Evolutionary conservation across 2,888 invertebrate species (phyloP).

Genomic region (Microdon myrmicae): DNA sequence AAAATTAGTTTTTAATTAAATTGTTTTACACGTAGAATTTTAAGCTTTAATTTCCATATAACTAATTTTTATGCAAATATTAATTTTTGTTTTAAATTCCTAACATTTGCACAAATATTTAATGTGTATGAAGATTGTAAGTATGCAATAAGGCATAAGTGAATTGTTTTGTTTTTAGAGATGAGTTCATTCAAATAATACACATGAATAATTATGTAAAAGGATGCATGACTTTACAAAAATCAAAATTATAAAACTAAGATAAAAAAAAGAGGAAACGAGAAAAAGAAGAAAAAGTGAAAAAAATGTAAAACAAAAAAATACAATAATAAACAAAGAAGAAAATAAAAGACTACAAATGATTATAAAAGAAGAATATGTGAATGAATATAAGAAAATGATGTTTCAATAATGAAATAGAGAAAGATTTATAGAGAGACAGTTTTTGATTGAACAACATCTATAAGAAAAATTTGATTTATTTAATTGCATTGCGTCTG

Average conservation of each 20-base stretch:
- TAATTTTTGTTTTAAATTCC: conserved; percentile 2
- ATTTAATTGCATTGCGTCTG: conserved; percentile 48
- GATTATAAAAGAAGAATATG: conserved; percentile 16
- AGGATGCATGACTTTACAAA: conserved; percentile 41
- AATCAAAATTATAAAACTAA: conserved; percentile 13
- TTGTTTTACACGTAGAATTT: conserved; percentile 22
- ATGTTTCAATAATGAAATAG: conserved; percentile 26
- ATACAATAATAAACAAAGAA: conserved; percentile 9
- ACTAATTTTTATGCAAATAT: conserved; percentile 20
- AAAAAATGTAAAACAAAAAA: conserved; percentile 5
- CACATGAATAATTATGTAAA: conserved; percentile 41
- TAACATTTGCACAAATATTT: conserved; percentile 19
- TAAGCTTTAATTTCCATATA: conserved; percentile 26
- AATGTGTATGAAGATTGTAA: conserved; percentile 3
- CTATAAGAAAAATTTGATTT: conserved; percentile 50
- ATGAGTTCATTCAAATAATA: conserved; percentile 36
- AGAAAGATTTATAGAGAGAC: conserved; percentile 42
- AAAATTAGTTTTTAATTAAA: conserved; percentile 4
- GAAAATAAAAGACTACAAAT: conserved; percentile 24
- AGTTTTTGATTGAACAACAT: conserved; percentile 53
- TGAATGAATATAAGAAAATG: no score
- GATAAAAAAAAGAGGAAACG: not conserved
- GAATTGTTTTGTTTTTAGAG: conserved; percentile 14
- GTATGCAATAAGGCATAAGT: conserved; percentile 13
- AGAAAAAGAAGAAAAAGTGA: conserved; percentile 5